Evolutionary conservation across 2,888 invertebrate genomes (phyloP), one percentile per base, ranked within the genome.

Genomic region (Stomorhina lunata): DNA sequence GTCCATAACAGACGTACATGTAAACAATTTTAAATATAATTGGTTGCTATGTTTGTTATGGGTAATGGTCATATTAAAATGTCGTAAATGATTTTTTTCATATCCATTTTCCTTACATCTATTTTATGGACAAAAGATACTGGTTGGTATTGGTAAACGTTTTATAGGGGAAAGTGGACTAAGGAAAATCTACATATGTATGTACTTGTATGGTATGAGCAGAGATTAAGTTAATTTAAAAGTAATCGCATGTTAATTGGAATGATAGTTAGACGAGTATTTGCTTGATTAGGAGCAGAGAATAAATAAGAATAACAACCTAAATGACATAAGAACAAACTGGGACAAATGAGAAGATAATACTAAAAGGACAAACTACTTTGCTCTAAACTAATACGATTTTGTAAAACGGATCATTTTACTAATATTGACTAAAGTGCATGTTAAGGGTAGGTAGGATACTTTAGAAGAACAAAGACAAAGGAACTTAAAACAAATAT

Each of bases 161-260:
- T 61, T 27, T 17, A 25, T 61, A 25, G 43, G 4, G 5, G 27
- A 6, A 50, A 29, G 29, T 6, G 15, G 61, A 48, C 4, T 3
- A 22, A 7, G 20, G 34, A 22, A 61, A 61, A 72, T 17, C 32
- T 34, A 50, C n/a, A 32, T 45, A 53, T n/a, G n/a, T n/a, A n/a
- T n/a, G n/a, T n/a, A n/a, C n/a, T 37, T 61, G n/a, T 29, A 29
- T 40, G 29, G 3, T 17, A 50, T 25, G 53, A n/a, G 20, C 20
- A 48, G 12, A 63, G 53, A 78, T 73, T 77, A 63, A 61, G 61
- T 61, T 77, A 72, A 77, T 77, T 72, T 81, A 55, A 78, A 78
- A 78, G 59, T 73, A 73, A 78, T 73, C 77, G 72, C 68, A 78
- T 81, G 81, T 73, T 81, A 78, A 73, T 68, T 81, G 81, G 45